Percentiles rank a stretch among this genome's conserved stretches.
These are phyloP conservation scores for Chitala chitala DNA, from an alignment of 2,113 vertebrate species.

Conservation along the genomic window DNA sequence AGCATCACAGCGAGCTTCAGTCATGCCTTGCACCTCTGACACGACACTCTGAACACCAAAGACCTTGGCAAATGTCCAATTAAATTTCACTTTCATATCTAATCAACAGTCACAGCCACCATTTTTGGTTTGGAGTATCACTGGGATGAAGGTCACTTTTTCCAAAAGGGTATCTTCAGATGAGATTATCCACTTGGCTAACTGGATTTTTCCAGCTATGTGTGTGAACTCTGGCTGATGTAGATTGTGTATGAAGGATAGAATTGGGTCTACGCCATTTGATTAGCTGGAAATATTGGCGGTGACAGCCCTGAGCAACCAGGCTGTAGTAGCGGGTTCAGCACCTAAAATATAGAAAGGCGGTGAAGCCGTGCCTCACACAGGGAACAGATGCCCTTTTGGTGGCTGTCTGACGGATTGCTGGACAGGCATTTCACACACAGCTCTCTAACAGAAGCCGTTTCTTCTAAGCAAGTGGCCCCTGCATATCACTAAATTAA, in stretches of 20 bases:
- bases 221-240: constrained; percentile 36
- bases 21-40: background rate
- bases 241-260: constrained; percentile 42
- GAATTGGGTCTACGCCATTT: constrained; percentile 44
- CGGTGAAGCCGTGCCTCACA: background rate
- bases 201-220: background rate
- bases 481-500: too few species aligned
- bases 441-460: background rate
- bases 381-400: background rate
- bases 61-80: background rate
- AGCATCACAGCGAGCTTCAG: background rate
- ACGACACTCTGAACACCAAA: background rate
- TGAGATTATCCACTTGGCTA: background rate
- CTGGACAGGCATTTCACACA: background rate
- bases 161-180: background rate
- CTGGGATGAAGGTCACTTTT: constrained; percentile 1
- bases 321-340: background rate
- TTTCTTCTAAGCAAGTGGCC: too few species aligned
- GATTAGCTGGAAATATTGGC: constrained; percentile 48
- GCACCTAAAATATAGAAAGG: constrained; percentile 6
- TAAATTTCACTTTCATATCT: background rate
- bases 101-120: background rate
- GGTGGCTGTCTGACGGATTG: background rate
- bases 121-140: background rate
- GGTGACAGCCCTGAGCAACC: constrained; percentile 40